phyloP scores from a whole-genome alignment of 2,113 vertebrate species.

The Rousettus leschenaultii region DNA sequence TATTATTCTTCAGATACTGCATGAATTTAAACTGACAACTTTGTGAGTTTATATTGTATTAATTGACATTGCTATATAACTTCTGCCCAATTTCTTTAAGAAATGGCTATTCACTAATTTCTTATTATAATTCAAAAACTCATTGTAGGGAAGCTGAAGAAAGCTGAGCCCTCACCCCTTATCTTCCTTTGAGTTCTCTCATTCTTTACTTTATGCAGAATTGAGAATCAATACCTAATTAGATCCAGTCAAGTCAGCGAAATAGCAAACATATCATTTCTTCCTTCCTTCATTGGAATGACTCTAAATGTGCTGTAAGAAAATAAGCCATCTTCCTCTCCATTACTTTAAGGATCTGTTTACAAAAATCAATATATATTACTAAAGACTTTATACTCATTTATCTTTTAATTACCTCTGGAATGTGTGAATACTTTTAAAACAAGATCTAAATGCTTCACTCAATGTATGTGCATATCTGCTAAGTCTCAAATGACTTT shows the following conservation, averaged over 20 bases:
- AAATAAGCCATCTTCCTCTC: not conserved
- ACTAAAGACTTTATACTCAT: not conserved
- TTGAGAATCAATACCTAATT: conserved; percentile 43
- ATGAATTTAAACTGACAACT: not conserved
- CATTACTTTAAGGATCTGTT: conserved; percentile 4
- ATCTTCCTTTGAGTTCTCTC: not conserved
- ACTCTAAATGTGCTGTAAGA: not conserved
- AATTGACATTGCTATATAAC: not conserved
- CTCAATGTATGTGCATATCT: not conserved
- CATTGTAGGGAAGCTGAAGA: not conserved
- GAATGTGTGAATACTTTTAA: conserved; percentile 47
- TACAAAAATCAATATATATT: conserved; percentile 14
- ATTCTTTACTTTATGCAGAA: not conserved
- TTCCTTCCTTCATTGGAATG: not conserved
- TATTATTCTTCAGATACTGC: not conserved
- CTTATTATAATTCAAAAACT: not conserved
- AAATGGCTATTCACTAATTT: not conserved
- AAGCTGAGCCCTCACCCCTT: not conserved
- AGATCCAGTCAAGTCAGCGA: not conserved
- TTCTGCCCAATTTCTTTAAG: not conserved
- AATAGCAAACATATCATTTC: not conserved
- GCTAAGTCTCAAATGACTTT: not conserved
- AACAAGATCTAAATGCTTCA: not conserved
- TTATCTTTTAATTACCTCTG: conserved; percentile 42
- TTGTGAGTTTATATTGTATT: not conserved